Base-by-base conservation (phyloP, 2,113 vertebrate genomes). In the Centrocercus urophasianus region DNA sequence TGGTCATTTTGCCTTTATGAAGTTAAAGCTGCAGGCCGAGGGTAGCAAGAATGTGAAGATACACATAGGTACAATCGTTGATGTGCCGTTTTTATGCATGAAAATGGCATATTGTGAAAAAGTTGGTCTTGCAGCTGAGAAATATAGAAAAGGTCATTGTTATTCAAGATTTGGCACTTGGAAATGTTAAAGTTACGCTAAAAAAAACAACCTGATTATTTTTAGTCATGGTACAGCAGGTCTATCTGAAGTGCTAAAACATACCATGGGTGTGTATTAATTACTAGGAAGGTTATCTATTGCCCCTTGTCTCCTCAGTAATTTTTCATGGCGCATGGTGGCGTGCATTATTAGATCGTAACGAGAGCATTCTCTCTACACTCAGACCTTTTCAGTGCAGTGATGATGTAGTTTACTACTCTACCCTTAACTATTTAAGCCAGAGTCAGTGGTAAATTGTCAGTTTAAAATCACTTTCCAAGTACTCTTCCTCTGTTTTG, bases 371-470 rank as follows among this genome's bases (percentile, higher is more conserved):
- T 90, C 88, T 50, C 76, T 57, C 78, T 83, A 2, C 78, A 22
- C 43, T 54, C 76, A 90, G 65, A 84, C 60, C 57, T 66, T 22
- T 52, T 72, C 16, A 82, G n/a, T 70, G 45, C 66, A 61, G 11
- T 40, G 42, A 64, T 45, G 52, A 76, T 76, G 54, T 17, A 54
- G 83, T 93, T 94, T 91, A 60, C 57, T 90, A 70, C 71, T 52
- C 60, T 82, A 76, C 50, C 57, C 52, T n/a, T 79, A 54, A 43
- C 90, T 96, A 87, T 97, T 93, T 96, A 97, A 96, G 90, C 81
- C 85, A 78, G 65, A 88, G 61, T 88, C 70, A 56, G 52, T 48
- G 80, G 85, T 50, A 75, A 81, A 73, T 21, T 78, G 50, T 72
- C 75, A 65, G 25, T 95, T 79, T 86, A 34, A 94, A 84, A 52